These are phyloP conservation scores for Orussus abietinus DNA, from an alignment of 1,140 invertebrate genomes.

Conservation along the genomic window DNA sequence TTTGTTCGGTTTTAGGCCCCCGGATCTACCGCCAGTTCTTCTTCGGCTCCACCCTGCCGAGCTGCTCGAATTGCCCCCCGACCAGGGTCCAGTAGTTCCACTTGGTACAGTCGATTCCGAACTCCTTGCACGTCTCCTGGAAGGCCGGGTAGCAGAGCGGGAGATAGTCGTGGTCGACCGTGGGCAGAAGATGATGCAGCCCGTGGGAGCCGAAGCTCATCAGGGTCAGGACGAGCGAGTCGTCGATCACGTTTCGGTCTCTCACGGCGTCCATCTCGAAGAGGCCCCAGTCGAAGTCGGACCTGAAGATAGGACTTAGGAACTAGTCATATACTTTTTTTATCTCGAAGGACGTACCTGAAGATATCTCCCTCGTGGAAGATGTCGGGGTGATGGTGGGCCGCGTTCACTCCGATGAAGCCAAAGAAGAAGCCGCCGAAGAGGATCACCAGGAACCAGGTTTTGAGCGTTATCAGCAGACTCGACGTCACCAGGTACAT, in stretches of 20 bases:
- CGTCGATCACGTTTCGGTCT: slow-evolving; percentile 68
- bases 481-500: slow-evolving; percentile 49
- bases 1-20: too few relatives aligned
- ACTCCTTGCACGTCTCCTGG: slow-evolving; percentile 66
- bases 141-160: slow-evolving; percentile 63
- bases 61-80: slow-evolving; percentile 66
- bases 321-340: background rate
- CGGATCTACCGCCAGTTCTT: too few relatives aligned
- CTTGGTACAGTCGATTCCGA: slow-evolving; percentile 57
- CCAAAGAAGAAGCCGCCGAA: slow-evolving; percentile 62
- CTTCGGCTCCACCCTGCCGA: slow-evolving; percentile 56
- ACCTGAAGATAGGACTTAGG: slow-evolving; percentile 30
- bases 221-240: slow-evolving; percentile 64
- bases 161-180: slow-evolving; percentile 71
- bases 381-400: slow-evolving; percentile 78
- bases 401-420: slow-evolving; percentile 68
- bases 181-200: slow-evolving; percentile 79
- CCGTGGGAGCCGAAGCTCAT: slow-evolving; percentile 74
- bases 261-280: slow-evolving; percentile 72
- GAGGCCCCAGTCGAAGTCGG: slow-evolving; percentile 72
- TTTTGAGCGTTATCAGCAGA: slow-evolving; percentile 39
- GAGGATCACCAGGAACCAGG: slow-evolving; percentile 61
- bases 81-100: slow-evolving; percentile 60
- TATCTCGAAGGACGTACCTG: slow-evolving; percentile 48
- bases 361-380: slow-evolving; percentile 76